Base-by-base conservation (phyloP, 2,113 vertebrate species). In the Paramormyrops kingsleyae region DNA sequence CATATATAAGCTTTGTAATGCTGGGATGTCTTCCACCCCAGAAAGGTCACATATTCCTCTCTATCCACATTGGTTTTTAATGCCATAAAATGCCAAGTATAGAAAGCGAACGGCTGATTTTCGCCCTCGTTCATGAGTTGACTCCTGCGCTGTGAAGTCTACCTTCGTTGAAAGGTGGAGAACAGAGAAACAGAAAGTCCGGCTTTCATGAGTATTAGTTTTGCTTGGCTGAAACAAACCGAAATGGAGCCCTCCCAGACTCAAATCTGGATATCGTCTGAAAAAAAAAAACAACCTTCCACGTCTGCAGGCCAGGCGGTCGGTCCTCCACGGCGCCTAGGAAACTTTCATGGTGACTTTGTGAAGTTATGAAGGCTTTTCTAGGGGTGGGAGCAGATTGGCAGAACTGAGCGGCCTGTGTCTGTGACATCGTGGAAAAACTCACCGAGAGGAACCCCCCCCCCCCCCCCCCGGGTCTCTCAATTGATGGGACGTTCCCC, bases 61-160 rank as follows among this genome's bases (percentile, higher is more conserved):
- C 44, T 49, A 46, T 31, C 47, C 83, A 86, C 44, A 15, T 6
- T 49, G 83, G 83, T 86, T 47, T 46, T 27, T 44, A 86, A 86
- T 86, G 83, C 83, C 83, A 86, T 86, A 15, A 50, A 86, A 86
- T 49, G 83, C 83, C 24, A 47, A 86, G 83, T 86, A 49, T 13
- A 50, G 44, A 50, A 50, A 49, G 42, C 0, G 21, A 6, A 19
- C 1, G 83, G 42, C 46, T 50, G 83, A 86, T 47, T 86, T 49
- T 15, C n/a, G 46, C 44, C 13, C 83, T 50, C 10, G 83, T 46
- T 47, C 24, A 49, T 85, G 44, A 46, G 44, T 24, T 15, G 47
- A 10, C 83, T 24, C 24, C 27, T 50, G 83, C 24, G 83, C 44
- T 47, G 44, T 49, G 46, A 85, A 49, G 83, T 85, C 70, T 17